These are phyloP conservation scores for Cheilosia grossa DNA, from an alignment of 2,888 invertebrate species.

Conservation along the genomic window DNA sequence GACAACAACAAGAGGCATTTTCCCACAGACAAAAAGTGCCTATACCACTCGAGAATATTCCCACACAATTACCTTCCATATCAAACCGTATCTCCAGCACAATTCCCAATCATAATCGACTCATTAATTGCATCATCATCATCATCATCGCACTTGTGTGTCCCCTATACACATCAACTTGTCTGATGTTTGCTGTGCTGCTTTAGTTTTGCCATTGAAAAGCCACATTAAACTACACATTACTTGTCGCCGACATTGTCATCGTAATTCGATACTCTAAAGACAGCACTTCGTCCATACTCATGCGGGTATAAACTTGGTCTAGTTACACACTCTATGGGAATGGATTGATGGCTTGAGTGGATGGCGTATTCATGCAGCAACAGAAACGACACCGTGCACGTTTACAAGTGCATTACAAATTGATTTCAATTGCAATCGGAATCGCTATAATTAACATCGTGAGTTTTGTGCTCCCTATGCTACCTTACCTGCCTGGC, in stretches of 20 bases:
- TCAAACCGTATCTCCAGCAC: not conserved
- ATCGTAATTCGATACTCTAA: constrained; percentile 64
- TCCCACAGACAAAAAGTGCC: no score
- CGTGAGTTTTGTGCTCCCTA: constrained; percentile 33
- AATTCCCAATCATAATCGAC: constrained; percentile 31
- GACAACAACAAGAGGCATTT: no score
- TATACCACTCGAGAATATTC: no score
- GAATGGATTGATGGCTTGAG: constrained; percentile 20
- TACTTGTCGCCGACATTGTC: constrained; percentile 70
- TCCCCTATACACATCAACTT: constrained; percentile 16
- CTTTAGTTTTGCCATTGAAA: constrained; percentile 49
- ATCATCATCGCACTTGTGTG: constrained; percentile 22
- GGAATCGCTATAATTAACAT: constrained; percentile 67
- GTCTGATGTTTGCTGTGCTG: constrained; percentile 11
- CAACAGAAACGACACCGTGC: constrained; percentile 38
- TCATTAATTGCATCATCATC: constrained; percentile 42
- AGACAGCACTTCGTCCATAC: constrained; percentile 38
- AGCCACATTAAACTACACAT: constrained; percentile 25
- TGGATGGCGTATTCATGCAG: constrained; percentile 56
- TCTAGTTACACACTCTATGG: constrained; percentile 66
- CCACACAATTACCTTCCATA: constrained; percentile 6
- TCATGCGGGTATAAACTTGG: constrained; percentile 54
- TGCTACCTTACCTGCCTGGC: no score
- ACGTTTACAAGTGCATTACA: constrained; percentile 69
- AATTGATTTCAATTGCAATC: constrained; percentile 74